Base-by-base conservation (phyloP, 1,140 invertebrate genomes). In the Drosophila prosaltans region DNA sequence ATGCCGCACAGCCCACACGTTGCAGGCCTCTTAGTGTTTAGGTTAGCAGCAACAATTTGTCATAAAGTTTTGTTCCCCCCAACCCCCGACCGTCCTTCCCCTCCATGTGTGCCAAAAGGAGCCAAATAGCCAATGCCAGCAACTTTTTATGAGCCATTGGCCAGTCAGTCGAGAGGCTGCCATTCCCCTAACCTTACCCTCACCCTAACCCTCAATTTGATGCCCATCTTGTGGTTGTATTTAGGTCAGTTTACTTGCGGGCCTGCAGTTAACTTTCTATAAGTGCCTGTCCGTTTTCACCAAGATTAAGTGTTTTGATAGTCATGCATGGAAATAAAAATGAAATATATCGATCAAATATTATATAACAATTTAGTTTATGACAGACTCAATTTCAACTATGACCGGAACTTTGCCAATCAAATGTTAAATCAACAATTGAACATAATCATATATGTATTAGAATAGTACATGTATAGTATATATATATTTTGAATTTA, bases 281-380 rank as follows among this genome's bases (percentile, higher is more conserved):
- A 83, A 83, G 80, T 86, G 83, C 72, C 73, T 83, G 84, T 84
- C 74, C 74, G 84, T 74, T 66, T 67, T 74, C 45, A 51, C 65
- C 81, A 84, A 84, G 85, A 89, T 89, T 89, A 89, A 90, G 84
- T 90, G 85, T 76, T 84, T 73, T 71, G 84, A 89, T 89, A 89
- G 84, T 85, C 84, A 75, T 90, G 80, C 84, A 89, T 89, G 11
- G 21, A 26, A 51, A 89, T 89, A 90, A 89, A 89, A 89, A 90
- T 89, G 85, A 89, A 90, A 89, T 89, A 89, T 89, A 90, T 89
- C 84, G 84, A 89, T 89, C 81, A 89, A 90, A 78, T 89, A 89
- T 89, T 89, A 89, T 84, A 89, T 89, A 89, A 89, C 85, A 89
- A 81, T 89, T 89, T 90, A 84, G 74, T 89, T 89, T 89, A 89